These are phyloP conservation scores for Elymnias hypermnestra DNA, from an alignment of 1,140 invertebrate species.

Conservation along the genomic window DNA sequence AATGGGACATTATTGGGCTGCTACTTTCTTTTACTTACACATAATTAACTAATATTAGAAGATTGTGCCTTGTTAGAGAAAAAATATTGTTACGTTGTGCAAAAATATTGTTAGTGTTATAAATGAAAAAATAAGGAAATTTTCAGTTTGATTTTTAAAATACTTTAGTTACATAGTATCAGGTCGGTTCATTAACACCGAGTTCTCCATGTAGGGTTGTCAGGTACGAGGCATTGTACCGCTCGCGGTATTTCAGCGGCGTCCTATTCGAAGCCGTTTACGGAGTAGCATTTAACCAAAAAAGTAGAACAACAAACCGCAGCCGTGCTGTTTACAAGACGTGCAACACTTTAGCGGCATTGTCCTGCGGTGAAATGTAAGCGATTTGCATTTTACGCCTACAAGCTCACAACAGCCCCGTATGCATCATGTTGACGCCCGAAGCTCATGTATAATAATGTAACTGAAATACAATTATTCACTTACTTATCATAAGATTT, in stretches of 20 bases:
- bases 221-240: slow-evolving; percentile 55
- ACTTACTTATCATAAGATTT: not conserved
- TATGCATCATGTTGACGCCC: slow-evolving; percentile 23
- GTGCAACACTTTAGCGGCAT: slow-evolving; percentile 61
- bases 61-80: no score
- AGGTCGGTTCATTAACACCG: slow-evolving; percentile 45
- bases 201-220: slow-evolving; percentile 50
- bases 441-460: slow-evolving; percentile 33
- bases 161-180: slow-evolving; percentile 45
- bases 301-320: slow-evolving; percentile 70
- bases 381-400: slow-evolving; percentile 69
- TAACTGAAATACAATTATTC: no score
- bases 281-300: slow-evolving; percentile 65
- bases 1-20: no score
- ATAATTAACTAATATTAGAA: no score
- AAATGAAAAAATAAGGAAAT: no score
- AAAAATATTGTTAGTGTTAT: no score
- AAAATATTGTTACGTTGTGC: no score
- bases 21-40: no score
- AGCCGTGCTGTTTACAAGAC: slow-evolving; percentile 64
- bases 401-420: slow-evolving; percentile 31
- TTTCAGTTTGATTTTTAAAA: no score
- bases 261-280: slow-evolving; percentile 62
- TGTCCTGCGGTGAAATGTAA: slow-evolving; percentile 64
- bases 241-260: slow-evolving; percentile 58